Evolutionary conservation across 2,113 vertebrate species (phyloP).

Genomic region (Heloderma charlesbogerti): DNA sequence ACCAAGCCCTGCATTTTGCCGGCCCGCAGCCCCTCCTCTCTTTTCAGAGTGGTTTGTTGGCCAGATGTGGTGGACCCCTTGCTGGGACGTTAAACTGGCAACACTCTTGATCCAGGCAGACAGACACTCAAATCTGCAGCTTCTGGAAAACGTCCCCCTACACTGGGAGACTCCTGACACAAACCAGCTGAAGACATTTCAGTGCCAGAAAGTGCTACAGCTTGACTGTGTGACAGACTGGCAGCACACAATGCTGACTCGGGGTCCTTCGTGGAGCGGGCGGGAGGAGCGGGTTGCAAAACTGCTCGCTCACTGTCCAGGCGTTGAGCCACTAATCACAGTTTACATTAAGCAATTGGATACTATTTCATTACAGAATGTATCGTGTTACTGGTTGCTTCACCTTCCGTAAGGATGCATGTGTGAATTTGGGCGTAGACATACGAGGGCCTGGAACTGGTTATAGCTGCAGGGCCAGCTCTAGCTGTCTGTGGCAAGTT

Average conservation of each 20-base stretch:
- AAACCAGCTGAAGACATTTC: constrained; percentile 68
- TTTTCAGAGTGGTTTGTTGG: neutral
- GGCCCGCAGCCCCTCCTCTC: neutral
- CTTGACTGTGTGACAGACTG: constrained; percentile 59
- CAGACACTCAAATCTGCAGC: constrained; percentile 62
- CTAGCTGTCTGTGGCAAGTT: neutral
- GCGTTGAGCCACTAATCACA: constrained; percentile 55
- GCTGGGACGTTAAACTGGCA: constrained; percentile 66
- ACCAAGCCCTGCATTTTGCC: neutral
- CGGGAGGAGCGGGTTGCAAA: neutral
- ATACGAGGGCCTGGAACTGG: no score
- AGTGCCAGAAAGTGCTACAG: constrained; percentile 64
- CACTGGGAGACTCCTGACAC: constrained; percentile 62
- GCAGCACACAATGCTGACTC: constrained; percentile 38
- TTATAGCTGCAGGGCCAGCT: no score
- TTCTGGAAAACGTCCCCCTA: constrained; percentile 68
- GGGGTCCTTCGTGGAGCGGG: constrained; percentile 34
- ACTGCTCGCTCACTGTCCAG: constrained; percentile 50
- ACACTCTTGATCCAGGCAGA: constrained; percentile 61
- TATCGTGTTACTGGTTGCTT: constrained; percentile 28
- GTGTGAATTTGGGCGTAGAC: neutral
- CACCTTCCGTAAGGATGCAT: neutral
- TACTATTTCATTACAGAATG: constrained; percentile 54
- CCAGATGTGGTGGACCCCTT: constrained; percentile 69
- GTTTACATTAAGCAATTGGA: constrained; percentile 61